Conservation (phyloP, 2,113 vertebrate species). For the Macquaria australasica region DNA sequence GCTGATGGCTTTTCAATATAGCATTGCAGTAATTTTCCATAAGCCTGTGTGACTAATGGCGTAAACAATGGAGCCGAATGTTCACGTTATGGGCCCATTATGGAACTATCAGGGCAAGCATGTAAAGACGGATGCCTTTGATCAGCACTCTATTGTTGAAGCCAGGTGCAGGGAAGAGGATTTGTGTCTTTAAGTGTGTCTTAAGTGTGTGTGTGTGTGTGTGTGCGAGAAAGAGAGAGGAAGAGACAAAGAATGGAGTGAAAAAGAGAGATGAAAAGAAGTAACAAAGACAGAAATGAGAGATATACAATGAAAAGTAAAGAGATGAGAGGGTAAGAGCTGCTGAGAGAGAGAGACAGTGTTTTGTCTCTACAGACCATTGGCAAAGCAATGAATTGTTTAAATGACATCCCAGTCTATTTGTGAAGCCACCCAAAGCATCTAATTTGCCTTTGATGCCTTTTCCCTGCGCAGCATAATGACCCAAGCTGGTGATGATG, state of each 20-base stretch:
- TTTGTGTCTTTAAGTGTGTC: conserved; percentile 44
- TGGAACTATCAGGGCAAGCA: conserved; percentile 63
- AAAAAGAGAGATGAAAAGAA: conserved; percentile 11
- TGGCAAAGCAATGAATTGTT: conserved; percentile 54
- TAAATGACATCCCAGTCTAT: conserved; percentile 57
- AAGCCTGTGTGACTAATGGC: conserved; percentile 76
- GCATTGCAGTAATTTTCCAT: conserved; percentile 71
- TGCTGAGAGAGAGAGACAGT: conserved; percentile 19
- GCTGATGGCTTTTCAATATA: conserved; percentile 74
- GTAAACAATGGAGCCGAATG: conserved; percentile 74
- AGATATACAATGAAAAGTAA: not conserved
- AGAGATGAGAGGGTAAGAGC: not conserved
- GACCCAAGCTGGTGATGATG: conserved; percentile 44
- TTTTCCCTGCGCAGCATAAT: conserved; percentile 22
- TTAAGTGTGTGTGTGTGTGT: conserved; percentile 40
- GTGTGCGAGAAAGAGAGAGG: not conserved
- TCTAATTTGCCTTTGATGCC: conserved; percentile 58
- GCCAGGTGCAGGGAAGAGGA: conserved; percentile 59
- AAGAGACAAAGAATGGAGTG: not conserved
- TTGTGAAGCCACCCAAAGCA: conserved; percentile 56
- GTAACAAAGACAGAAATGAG: not conserved
- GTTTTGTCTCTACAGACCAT: conserved; percentile 58
- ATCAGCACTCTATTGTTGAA: conserved; percentile 64
- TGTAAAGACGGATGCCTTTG: conserved; percentile 73
- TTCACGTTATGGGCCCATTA: conserved; percentile 77